phyloP scores from a whole-genome alignment of 2,888 invertebrate genomes.

The Pyrrhopygopsis socrates region DNA sequence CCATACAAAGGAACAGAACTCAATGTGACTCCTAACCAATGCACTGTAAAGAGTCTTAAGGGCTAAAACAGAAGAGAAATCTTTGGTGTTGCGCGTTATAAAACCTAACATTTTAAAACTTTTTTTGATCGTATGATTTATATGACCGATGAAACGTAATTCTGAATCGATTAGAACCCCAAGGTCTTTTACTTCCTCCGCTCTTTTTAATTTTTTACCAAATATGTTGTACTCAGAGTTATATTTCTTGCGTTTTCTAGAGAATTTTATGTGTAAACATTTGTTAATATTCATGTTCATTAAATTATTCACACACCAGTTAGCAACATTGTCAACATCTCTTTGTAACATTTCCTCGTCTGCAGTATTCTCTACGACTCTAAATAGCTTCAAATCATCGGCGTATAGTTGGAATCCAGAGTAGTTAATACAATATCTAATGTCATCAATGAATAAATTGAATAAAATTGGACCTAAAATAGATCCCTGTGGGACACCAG shows the following conservation, averaged over 20 bases:
- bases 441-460: conserved; percentile 11
- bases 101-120: conserved; percentile 26
- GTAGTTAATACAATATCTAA: conserved; percentile 4
- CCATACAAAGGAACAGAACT: not conserved
- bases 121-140: conserved; percentile 1
- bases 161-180: conserved; percentile 5
- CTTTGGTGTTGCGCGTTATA: conserved; percentile 7
- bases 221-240: not conserved
- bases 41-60: conserved; percentile 6
- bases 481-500: no score
- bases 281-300: not conserved
- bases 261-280: conserved; percentile 20
- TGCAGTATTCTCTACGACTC: not conserved
- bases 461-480: conserved; percentile 33
- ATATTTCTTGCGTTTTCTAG: conserved; percentile 5
- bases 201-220: conserved; percentile 5
- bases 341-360: not conserved
- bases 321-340: conserved; percentile 3
- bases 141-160: not conserved
- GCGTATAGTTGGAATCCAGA: conserved; percentile 20
- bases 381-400: conserved; percentile 13
- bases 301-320: not conserved
- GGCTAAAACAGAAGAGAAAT: not conserved
- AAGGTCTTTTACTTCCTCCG: conserved; percentile 1
- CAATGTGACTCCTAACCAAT: conserved; percentile 10